These are phyloP conservation scores for Scylla paramamosain DNA, from an alignment of 1,140 invertebrate species.

Conservation along the genomic window DNA sequence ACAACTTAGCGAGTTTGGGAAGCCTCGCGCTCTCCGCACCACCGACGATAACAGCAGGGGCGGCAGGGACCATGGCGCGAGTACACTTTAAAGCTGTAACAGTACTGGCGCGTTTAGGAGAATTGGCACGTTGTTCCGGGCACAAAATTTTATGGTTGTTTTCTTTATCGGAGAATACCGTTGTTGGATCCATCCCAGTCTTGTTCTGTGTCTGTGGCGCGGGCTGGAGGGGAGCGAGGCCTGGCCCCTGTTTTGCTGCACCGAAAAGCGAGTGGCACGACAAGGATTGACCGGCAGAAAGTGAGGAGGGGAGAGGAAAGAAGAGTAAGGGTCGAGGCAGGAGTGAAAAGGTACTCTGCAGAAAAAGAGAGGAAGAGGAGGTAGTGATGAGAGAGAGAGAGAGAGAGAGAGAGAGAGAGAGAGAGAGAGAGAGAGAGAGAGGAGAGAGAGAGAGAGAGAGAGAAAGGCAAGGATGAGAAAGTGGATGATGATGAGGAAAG, in stretches of 20 bases:
- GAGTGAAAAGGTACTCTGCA: neutral
- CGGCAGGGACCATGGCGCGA: neutral
- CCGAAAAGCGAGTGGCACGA: neutral
- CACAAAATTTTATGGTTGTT: neutral
- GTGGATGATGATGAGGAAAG: neutral
- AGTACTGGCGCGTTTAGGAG: neutral
- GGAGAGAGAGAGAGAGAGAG: neutral
- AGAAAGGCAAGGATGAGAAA: no score
- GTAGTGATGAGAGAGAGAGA: neutral
- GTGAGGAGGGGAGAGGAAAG: neutral
- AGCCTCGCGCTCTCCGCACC: neutral
- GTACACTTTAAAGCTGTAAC: neutral
- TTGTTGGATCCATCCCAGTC: neutral
- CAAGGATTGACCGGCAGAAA: neutral
- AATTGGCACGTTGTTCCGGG: neutral
- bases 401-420: slow-evolving; percentile 18
- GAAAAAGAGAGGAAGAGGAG: neutral
- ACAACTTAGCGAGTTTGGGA: neutral
- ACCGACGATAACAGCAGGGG: neutral
- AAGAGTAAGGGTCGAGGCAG: neutral
- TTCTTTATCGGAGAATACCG: neutral
- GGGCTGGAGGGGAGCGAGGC: neutral
- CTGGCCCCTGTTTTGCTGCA: neutral
- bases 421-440: slow-evolving; percentile 17
- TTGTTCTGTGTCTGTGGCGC: neutral